Base-by-base conservation (phyloP, 2,797 vertebrate genomes). In the Linurgus olivaceus region DNA sequence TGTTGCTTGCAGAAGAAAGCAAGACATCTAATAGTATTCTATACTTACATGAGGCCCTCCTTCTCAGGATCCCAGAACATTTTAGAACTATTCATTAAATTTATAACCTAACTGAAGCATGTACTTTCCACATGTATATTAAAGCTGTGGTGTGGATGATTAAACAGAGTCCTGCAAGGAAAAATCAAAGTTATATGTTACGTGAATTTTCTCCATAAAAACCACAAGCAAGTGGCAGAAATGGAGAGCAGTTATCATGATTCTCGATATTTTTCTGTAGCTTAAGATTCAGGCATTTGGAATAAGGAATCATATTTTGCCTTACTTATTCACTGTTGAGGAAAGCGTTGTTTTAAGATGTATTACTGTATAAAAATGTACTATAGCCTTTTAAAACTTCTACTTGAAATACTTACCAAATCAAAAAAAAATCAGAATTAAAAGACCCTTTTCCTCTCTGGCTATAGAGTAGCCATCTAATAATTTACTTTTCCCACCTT, bases 1-100 rank as follows among this genome's bases (percentile, higher is more conserved):
- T 94, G 94, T 93, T 72, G 21, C 59, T 85, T 81, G 92, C 51
- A 92, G 86, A 88, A 88, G 74, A 84, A 96, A 96, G 83, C 67
- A 88, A 91, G 93, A 92, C 71, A 94, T 88, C 76, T 88, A 76
- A 85, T 76, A 15, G 44, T 65, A 45, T 94, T 89, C 91, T 90
- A 9, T 65, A 81, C 51, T 95, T 90, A 75, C 19, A 54, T 13
- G 33, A 78, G n/a, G 18, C 33, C 47, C 86, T 92, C 80, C 82
- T 83, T 93, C 52, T 86, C 66, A 76, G 48, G 37, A 81, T 86
- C 29, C 31, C 47, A 73, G 47, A 86, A 88, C 7, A 10, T 55
- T 84, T 78, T 48, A 70, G 66, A 95, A 86, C 71, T 57, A 76
- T 35, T 94, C 83, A 76, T 88, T 95, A 93, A 81, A 81, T 86